Base-by-base conservation (phyloP, 2,888 invertebrate species). In the Rugalucina vietnamica region DNA sequence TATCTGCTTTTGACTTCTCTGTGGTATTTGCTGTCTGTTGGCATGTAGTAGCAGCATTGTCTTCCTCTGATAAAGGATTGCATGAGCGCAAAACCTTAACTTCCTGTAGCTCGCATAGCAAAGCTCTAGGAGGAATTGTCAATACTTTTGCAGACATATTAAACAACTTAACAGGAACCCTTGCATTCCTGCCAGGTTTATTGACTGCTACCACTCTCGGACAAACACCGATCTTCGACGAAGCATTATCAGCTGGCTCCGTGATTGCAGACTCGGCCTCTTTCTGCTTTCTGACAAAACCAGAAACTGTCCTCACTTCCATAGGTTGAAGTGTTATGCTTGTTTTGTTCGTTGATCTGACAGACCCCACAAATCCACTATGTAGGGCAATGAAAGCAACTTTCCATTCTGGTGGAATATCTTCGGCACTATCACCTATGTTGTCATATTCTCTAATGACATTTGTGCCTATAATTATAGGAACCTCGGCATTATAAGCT, bases 381-480 rank as follows among this genome's bases (percentile, higher is more conserved):
- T n/a, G n/a, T n/a, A n/a, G n/a, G n/a, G n/a, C n/a, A n/a, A n/a
- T n/a, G n/a, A n/a, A n/a, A n/a, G n/a, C n/a, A n/a, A n/a, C n/a
- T n/a, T n/a, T n/a, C 76, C 76, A 76, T 21, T 29, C 39, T 1
- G 34, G 60, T 27, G 76, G 43, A 1, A 8, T 12, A 39, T 65
- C 29, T n/a, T 54, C 54, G 21, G 14, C 54, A 18, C n/a, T 14
- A 24, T 39, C 24, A 18, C 60, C n/a, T n/a, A 24, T 65, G 27
- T 39, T 65, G 24, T 65, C 36, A 54, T 54, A 54, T n/a, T 54
- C 54, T n/a, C 65, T n/a, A 10, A 76, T 76, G 10, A 76, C 24
- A 36, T 76, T 69, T 43, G 69, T 76, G 0, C 69, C 76, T 21
- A 76, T n/a, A 24, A 76, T n/a, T 29, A 65, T 29, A 18, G 39